Evolutionary conservation across 2,797 vertebrate species (phyloP), one percentile per base, ranked within the genome.

Genomic region (Hippocampus kuda): DNA sequence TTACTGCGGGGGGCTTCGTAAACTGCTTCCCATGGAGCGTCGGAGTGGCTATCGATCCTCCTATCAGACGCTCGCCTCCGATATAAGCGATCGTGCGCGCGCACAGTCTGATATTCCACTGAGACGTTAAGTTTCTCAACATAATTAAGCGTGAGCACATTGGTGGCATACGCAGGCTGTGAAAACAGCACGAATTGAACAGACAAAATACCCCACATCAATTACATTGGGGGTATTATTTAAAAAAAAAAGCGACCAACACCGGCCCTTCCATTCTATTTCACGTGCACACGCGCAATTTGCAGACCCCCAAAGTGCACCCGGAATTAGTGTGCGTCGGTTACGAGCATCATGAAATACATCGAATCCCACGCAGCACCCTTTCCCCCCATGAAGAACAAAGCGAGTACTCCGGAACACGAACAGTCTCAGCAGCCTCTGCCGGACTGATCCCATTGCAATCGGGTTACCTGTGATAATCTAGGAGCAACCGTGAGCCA

Each of bases 281-380:
- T 44, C 42, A 44, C 68, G 42, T 59, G 11, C 59, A 46, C 54
- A 41, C 53, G 54, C 63, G 30, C 61, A 59, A 7, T 11, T 51
- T 5, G 41, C 34, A 66, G 42, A 72, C 54, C 22, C 65, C 70
- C 76, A 75, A 51, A 72, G 68, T 70, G 41, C 51, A 74, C 64
- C 18, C 64, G 26, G 34, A 57, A 77, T 85, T 81, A 78, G 75
- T 77, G 81, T 80, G 82, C 75, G 68, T 62, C 66, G 60, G 70
- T 20, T 73, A 61, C 57, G 49, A 26, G n/a, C 42, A 61, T 12
- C n/a, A 57, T 5, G 41, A 48, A 13, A 59, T 24, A 46, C 24
- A 46, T 16, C 41, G n/a, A 48, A 18, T 16, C n/a, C 22, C 63
- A 65, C 42, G 63, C 63, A 44, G 42, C 13, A 65, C 13, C 38